Evolutionary conservation across 2,113 vertebrate genomes (phyloP).

Genomic region (Noturus placidus): DNA sequence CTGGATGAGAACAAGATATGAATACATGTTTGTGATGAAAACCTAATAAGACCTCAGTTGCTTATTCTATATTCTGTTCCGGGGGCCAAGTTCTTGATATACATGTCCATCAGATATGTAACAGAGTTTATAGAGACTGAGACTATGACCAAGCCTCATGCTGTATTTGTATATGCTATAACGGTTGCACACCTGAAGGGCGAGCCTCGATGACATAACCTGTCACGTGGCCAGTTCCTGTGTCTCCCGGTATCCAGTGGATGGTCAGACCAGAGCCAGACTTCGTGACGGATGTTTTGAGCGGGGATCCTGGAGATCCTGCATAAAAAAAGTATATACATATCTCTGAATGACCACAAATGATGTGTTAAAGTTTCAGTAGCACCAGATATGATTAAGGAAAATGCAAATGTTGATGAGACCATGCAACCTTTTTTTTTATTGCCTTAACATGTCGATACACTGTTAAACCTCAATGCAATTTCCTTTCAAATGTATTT

Average conservation of each 20-base stretch:
- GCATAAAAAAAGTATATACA: slow-evolving; percentile 12
- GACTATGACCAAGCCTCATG: neutral
- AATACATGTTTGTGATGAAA: neutral
- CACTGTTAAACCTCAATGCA: neutral
- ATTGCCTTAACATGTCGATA: neutral
- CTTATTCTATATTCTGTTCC: neutral
- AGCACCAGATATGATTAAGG: neutral
- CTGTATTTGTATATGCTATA: neutral
- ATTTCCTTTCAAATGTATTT: slow-evolving; percentile 1
- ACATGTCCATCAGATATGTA: neutral
- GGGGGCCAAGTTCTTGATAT: slow-evolving; percentile 5
- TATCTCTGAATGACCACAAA: neutral
- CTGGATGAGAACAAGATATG: neutral
- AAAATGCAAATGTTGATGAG: neutral
- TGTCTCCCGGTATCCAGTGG: slow-evolving; percentile 84
- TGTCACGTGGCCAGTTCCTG: slow-evolving; percentile 76
- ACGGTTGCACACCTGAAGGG: slow-evolving; percentile 81
- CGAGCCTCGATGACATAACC: slow-evolving; percentile 90
- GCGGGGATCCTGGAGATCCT: slow-evolving; percentile 88
- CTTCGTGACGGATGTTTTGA: slow-evolving; percentile 84
- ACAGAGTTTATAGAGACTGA: neutral
- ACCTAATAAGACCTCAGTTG: neutral
- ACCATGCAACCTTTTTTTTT: neutral
- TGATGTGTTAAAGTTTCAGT: neutral
- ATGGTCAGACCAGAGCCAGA: slow-evolving; percentile 80